phyloP scores from a whole-genome alignment of 2,888 invertebrate genomes.

The Diaprepes abbreviatus region DNA sequence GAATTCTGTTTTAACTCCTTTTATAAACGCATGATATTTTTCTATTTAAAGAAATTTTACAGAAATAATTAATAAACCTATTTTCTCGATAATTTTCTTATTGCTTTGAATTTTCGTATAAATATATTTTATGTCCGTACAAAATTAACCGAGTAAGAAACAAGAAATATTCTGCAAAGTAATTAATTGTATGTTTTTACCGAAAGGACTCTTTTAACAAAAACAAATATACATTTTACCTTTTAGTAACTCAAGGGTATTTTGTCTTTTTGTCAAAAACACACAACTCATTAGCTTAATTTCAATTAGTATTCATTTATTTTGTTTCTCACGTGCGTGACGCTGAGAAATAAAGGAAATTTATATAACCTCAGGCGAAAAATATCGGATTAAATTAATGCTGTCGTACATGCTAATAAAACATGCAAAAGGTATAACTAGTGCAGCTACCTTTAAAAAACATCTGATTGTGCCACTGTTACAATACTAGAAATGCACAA shows the following conservation, averaged over 20 bases:
- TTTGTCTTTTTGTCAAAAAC: slow-evolving; percentile 21
- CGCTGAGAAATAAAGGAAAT: slow-evolving; percentile 16
- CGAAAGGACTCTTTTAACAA: neutral
- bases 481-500: neutral
- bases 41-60: too few relatives aligned
- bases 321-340: slow-evolving; percentile 13
- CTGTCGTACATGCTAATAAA: slow-evolving; percentile 16
- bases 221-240: slow-evolving; percentile 1
- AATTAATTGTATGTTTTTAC: slow-evolving; percentile 9
- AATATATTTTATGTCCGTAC: too few relatives aligned
- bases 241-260: slow-evolving; percentile 8
- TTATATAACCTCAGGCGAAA: slow-evolving; percentile 16
- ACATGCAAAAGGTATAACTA: neutral
- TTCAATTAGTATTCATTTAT: slow-evolving; percentile 26
- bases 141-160: too few relatives aligned
- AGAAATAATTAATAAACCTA: too few relatives aligned
- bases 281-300: slow-evolving; percentile 22
- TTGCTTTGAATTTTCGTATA: too few relatives aligned
- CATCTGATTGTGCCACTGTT: neutral
- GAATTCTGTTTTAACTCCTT: too few relatives aligned
- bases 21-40: too few relatives aligned
- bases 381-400: slow-evolving; percentile 20
- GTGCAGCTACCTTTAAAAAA: slow-evolving; percentile 1
- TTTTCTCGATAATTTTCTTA: too few relatives aligned
- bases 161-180: neutral